Evolutionary conservation across 2,888 invertebrate genomes (phyloP).

Genomic region (Altica lythri): DNA sequence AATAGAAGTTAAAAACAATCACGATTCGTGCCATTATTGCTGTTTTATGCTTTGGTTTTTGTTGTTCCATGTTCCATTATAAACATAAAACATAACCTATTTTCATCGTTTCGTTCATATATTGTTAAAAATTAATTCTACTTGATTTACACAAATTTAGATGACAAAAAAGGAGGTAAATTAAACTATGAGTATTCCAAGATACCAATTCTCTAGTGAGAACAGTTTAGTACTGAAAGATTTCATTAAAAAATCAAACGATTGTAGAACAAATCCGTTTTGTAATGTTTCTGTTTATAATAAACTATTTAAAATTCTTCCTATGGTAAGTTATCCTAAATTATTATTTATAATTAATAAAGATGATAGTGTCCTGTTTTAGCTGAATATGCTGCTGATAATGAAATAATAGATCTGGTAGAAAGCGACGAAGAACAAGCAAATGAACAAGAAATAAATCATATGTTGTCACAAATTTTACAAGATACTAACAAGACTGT

Average conservation of each 20-base stretch:
- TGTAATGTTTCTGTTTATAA: slow-evolving; percentile 32
- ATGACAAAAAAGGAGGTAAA: too few species aligned
- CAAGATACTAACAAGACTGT: slow-evolving; percentile 10
- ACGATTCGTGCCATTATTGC: too few species aligned
- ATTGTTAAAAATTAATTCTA: too few species aligned
- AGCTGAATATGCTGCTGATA: slow-evolving; percentile 14
- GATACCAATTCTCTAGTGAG: slow-evolving; percentile 34
- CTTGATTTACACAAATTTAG: too few species aligned
- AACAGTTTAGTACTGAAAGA: slow-evolving; percentile 27
- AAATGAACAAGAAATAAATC: slow-evolving; percentile 2
- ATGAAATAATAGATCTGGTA: slow-evolving; percentile 7
- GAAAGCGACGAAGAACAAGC: slow-evolving; percentile 5
- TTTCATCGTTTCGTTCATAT: too few species aligned
- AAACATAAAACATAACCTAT: too few species aligned
- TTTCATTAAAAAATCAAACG: slow-evolving; percentile 34
- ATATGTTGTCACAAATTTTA: slow-evolving; percentile 3
- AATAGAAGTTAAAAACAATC: too few species aligned
- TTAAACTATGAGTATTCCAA: slow-evolving; percentile 1
- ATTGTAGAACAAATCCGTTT: slow-evolving; percentile 28
- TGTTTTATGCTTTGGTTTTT: too few species aligned
- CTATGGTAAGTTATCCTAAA: slow-evolving; percentile 32
- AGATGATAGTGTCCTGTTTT: slow-evolving; percentile 12
- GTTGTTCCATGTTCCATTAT: too few species aligned
- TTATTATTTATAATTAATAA: slow-evolving; percentile 11
- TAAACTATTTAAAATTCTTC: slow-evolving; percentile 30